Percentiles rank a stretch among this genome's conserved stretches.
phyloP scores from a whole-genome alignment of 2,113 vertebrate genomes.

The Sylvilagus bachmani region DNA sequence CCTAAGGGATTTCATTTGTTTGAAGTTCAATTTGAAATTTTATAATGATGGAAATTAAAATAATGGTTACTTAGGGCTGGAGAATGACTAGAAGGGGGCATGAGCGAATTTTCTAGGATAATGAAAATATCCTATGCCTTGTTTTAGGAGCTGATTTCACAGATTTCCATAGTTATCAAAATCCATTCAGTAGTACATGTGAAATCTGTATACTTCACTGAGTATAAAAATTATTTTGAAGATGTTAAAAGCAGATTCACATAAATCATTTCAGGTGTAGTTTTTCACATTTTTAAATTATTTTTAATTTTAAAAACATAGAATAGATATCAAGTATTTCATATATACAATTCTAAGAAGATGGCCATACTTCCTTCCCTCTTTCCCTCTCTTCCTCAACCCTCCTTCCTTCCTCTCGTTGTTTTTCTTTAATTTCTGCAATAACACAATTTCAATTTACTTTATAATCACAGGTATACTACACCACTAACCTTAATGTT shows the following conservation, averaged over 20 bases:
- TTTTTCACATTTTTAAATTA: too few species aligned
- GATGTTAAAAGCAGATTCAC: neutral
- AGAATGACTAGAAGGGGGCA: neutral
- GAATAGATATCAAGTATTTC: too few species aligned
- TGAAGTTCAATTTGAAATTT: slow-evolving; percentile 29
- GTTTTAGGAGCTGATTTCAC: neutral
- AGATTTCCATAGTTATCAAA: neutral
- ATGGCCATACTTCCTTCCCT: too few species aligned
- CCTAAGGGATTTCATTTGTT: neutral
- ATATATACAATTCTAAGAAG: too few species aligned
- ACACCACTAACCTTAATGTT: neutral
- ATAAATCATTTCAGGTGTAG: neutral
- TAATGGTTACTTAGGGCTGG: neutral
- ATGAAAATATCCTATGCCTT: neutral
- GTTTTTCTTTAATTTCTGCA: too few species aligned
- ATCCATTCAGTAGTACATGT: neutral
- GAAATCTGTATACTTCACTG: neutral
- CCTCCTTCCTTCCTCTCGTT: too few species aligned
- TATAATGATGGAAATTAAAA: neutral
- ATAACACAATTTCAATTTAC: too few species aligned
- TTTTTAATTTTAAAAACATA: too few species aligned
- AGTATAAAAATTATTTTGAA: slow-evolving; percentile 18
- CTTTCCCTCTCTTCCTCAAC: too few species aligned
- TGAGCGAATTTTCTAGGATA: neutral
- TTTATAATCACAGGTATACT: too few species aligned